These are phyloP conservation scores for Mastacembelus armatus DNA, from an alignment of 2,797 vertebrate species.

Conservation along the genomic window DNA sequence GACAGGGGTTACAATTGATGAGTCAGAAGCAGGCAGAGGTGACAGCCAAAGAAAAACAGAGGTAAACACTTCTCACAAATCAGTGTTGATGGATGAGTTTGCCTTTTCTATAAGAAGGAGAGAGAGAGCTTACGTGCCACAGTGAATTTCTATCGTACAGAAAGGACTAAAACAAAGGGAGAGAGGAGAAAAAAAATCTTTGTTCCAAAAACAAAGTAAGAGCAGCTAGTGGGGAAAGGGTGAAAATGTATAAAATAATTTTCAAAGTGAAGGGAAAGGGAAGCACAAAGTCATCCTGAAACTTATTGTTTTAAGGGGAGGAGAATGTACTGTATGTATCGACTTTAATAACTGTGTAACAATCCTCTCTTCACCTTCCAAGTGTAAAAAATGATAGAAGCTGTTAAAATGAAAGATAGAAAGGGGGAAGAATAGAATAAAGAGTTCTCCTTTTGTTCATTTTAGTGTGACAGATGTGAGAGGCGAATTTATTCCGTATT, in stretches of 20 bases:
- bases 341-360: constrained; percentile 14
- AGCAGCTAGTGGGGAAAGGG: not conserved
- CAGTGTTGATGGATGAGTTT: constrained; percentile 73
- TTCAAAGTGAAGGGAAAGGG: not conserved
- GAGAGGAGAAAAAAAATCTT: constrained; percentile 4
- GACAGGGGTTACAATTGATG: constrained; percentile 60
- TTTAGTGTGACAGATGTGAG: constrained; percentile 66
- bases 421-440: constrained; percentile 38
- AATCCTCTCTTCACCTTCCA: constrained; percentile 6
- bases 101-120: constrained; percentile 40
- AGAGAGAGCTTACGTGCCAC: constrained; percentile 33
- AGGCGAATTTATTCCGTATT: constrained; percentile 68
- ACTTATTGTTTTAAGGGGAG: not conserved
- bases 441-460: constrained; percentile 61
- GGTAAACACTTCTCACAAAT: constrained; percentile 72
- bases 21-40: constrained; percentile 47
- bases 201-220: constrained; percentile 11
- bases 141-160: constrained; percentile 30
- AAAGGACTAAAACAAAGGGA: constrained; percentile 21
- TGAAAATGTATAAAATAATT: not conserved
- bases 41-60: constrained; percentile 48
- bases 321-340: not conserved
- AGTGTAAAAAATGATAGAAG: constrained; percentile 17
- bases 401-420: constrained; percentile 35
- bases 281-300: constrained; percentile 10